Evolutionary conservation across 2,888 invertebrate species (phyloP), one percentile per base, ranked within the genome.

Genomic region (Poecilus cupreus): DNA sequence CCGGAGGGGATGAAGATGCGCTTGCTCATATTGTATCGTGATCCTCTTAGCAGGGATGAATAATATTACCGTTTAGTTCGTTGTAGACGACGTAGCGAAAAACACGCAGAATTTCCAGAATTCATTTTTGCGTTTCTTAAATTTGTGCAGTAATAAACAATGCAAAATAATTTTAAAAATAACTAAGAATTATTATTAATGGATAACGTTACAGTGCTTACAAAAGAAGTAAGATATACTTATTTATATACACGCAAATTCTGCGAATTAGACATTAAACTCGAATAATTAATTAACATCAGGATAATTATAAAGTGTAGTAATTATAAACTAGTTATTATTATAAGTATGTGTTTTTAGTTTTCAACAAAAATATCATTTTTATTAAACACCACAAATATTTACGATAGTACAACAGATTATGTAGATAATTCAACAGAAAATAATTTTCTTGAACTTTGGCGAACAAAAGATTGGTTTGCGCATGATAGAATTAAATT

Each of bases 391-490:
- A 37, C 32, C 8, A 37, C 64, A 32, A 68, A 68, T 37, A 32
- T 13, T 46, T 46, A n/a, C n/a, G n/a, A 46, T 32, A 8, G 6
- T 32, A 32, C 32, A 32, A 1, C 1, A 32, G 32, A 32, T 8
- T 32, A 32, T 46, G 46, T n/a, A n/a, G n/a, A 24, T 13, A 8
- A 32, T 60, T 2, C 22, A 26, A 60, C 5, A 10, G 64, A 68
- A 18, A 68, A 51, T 51, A 13, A 18, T 37, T 18, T 37, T n/a
- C 10, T 20, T 8, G 64, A 68, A 37, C 39, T 68, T 20, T 93
- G 93, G 93, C 88, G 87, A 82, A 85, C 89, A 60, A 86, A 89
- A 82, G 92, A 93, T 20, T 91, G 90, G 86, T 93, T 93, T 86
- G 88, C 89, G 3, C 92, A 92, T 46, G 91, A 91, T 82, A 92